Evolutionary conservation across 2,888 invertebrate species (phyloP).

Genomic region (Pycnomerus fuliginosus): DNA sequence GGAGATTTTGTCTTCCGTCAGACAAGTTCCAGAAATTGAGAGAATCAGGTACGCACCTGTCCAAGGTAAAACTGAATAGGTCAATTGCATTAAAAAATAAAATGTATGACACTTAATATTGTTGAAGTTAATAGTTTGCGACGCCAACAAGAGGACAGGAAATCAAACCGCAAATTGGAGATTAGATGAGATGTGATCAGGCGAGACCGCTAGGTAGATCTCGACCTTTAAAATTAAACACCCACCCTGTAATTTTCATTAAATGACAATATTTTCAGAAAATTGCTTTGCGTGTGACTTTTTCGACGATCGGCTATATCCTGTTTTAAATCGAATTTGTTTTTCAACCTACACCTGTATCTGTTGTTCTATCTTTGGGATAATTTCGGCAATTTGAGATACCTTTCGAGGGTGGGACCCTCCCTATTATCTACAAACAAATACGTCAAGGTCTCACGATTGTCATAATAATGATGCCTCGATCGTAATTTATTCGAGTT

Average conservation of each 20-base stretch:
- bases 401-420: no score
- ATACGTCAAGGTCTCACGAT: no score
- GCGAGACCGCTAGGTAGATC: slow-evolving; percentile 16
- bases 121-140: neutral
- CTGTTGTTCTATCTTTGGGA: slow-evolving; percentile 8
- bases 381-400: slow-evolving; percentile 10
- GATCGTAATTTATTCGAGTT: neutral
- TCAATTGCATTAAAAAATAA: no score
- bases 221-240: slow-evolving; percentile 18
- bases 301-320: slow-evolving; percentile 22
- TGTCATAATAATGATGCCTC: neutral
- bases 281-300: slow-evolving; percentile 25
- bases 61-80: no score
- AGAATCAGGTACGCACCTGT: no score
- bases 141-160: slow-evolving; percentile 11
- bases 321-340: slow-evolving; percentile 21
- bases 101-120: no score
- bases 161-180: slow-evolving; percentile 25
- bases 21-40: no score
- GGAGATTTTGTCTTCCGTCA: no score
- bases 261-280: slow-evolving; percentile 20
- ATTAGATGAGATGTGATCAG: slow-evolving; percentile 21
- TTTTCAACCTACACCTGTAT: slow-evolving; percentile 15
- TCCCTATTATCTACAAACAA: no score
- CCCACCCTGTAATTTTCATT: slow-evolving; percentile 21